Percentiles rank a stretch among this genome's conserved stretches.
phyloP scores from a whole-genome alignment of 53 echinoderm and acorn worm genomes.

The Crossaster papposus region DNA sequence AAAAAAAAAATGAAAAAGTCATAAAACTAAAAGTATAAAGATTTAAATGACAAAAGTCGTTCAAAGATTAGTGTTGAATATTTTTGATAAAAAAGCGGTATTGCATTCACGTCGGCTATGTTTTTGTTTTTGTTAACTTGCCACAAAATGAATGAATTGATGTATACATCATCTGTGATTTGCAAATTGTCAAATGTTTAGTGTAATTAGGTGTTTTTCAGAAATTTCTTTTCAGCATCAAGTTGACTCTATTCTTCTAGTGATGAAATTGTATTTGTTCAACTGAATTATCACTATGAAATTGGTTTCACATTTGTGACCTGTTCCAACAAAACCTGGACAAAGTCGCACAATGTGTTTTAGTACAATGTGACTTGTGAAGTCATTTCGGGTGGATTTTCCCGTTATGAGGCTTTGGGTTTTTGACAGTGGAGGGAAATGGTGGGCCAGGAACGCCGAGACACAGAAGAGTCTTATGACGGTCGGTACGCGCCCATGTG shows the following conservation, averaged over 20 bases:
- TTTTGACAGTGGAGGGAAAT: too few relatives aligned
- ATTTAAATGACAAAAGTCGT: not conserved
- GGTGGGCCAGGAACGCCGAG: too few relatives aligned
- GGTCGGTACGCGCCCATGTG: too few relatives aligned
- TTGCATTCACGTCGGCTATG: not conserved
- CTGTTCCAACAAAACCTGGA: too few relatives aligned
- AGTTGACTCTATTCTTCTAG: not conserved
- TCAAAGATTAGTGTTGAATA: constrained; percentile 4
- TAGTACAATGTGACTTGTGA: too few relatives aligned
- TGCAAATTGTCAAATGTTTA: constrained; percentile 29
- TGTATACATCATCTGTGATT: not conserved
- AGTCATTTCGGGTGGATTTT: too few relatives aligned
- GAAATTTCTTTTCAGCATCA: not conserved
- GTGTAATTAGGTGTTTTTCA: constrained; percentile 11
- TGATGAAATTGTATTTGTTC: too few relatives aligned
- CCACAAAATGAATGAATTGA: constrained; percentile 37
- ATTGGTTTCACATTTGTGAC: too few relatives aligned
- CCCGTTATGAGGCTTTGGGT: too few relatives aligned
- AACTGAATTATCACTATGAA: too few relatives aligned
- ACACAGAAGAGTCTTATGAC: too few relatives aligned
- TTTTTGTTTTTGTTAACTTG: constrained; percentile 20
- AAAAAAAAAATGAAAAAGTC: not conserved
- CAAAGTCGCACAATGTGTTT: too few relatives aligned
- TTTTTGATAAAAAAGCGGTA: constrained; percentile 42
- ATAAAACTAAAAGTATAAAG: not conserved